Conservation (phyloP, 2,888 invertebrate genomes). For the Drosophila affinis region DNA sequence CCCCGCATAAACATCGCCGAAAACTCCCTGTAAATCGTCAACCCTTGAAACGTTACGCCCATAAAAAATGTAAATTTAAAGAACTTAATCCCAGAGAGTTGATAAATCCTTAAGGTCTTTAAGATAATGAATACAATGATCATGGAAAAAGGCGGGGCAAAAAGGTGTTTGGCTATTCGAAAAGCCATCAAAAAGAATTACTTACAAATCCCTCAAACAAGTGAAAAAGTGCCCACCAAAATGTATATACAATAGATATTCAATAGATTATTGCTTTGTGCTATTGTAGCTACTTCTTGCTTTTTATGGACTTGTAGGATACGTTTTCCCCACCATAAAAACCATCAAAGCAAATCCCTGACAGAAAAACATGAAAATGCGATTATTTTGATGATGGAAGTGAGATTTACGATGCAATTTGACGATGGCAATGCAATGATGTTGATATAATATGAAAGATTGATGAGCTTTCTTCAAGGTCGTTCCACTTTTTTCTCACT, state of each 20-base stretch:
- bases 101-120: not conserved
- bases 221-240: not conserved
- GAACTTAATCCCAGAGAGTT: not conserved
- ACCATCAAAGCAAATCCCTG: slow-evolving; percentile 34
- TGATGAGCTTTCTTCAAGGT: slow-evolving; percentile 63
- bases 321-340: slow-evolving; percentile 7
- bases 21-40: not conserved
- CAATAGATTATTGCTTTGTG: slow-evolving; percentile 7
- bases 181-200: slow-evolving; percentile 25
- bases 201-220: slow-evolving; percentile 22
- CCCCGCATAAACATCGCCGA: not conserved
- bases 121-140: slow-evolving; percentile 13
- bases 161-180: slow-evolving; percentile 8
- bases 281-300: slow-evolving; percentile 6
- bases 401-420: slow-evolving; percentile 43
- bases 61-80: not conserved
- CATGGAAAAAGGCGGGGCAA: slow-evolving; percentile 2
- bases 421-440: slow-evolving; percentile 24
- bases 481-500: slow-evolving; percentile 60
- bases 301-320: slow-evolving; percentile 28
- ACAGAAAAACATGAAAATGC: slow-evolving; percentile 11
- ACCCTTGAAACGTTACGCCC: not conserved
- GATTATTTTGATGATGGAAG: slow-evolving; percentile 9
- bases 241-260: slow-evolving; percentile 11
- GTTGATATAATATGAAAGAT: slow-evolving; percentile 51